Base-by-base conservation (phyloP, 2,888 invertebrate species). In the Drosophila engyochracea region DNA sequence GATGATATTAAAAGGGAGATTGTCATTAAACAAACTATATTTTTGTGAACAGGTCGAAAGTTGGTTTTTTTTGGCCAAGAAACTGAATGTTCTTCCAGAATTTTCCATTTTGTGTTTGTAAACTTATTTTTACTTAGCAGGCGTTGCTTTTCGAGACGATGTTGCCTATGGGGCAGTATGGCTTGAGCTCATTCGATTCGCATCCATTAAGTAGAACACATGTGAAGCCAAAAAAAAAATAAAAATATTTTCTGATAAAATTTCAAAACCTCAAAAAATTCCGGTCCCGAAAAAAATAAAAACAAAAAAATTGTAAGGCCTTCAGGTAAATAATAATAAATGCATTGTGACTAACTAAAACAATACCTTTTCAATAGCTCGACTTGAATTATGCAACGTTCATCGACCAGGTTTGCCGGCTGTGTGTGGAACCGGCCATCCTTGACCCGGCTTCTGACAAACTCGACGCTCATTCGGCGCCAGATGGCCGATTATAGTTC, bases 131-230 rank as follows among this genome's bases (percentile, higher is more conserved):
- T 3, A 19, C 54, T 0, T 1, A 76, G 76, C 5, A 51, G 61
- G 76, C 76, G 1, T 55, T 55, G 71, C n/a, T 16, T 30, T 4
- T 2, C 1, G 7, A 30, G 2, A 6, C 6, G 1, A 0, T 6
- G 0, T 22, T 5, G 4, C 25, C 0, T 0, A 14, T 3, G 25
- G 0, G 1, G 28, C 35, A 53, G 1, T 10, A 16, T 1, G 0
- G 22, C 4, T 44, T 6, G n/a, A 12, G 49, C 47, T 79, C 79
- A 79, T 78, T 79, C 68, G 75, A 64, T 69, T 63, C 28, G 35
- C 28, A 59, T 47, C 55, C 6, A 10, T 35, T 39, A 62, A 52
- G 55, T 62, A 57, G 59, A 68, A 49, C 68, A 72, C 68, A 79
- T 55, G 28, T 65, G 41, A 59, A 61, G 30, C 14, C 10, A 57